Percentiles rank a stretch among this genome's conserved stretches.
Conservation (phyloP, 2,113 vertebrate species). For the Corvus cornix region DNA sequence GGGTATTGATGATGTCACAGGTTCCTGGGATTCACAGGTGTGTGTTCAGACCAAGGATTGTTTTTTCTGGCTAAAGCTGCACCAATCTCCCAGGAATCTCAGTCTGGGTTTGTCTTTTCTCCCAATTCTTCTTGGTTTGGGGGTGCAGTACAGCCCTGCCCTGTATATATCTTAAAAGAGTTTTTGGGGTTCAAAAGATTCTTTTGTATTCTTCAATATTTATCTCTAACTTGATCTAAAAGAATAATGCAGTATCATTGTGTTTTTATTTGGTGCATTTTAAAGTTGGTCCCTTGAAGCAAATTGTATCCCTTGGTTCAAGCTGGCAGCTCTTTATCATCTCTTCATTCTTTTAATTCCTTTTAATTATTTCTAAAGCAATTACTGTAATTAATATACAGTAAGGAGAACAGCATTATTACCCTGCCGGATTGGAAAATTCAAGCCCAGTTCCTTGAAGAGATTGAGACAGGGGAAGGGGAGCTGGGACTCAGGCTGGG, state of each 20-base stretch:
- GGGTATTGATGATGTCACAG: no score
- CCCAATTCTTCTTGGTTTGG: no score
- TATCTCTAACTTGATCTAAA: background rate
- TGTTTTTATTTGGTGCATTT: background rate
- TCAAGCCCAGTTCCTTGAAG: no score
- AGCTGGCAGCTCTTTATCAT: background rate
- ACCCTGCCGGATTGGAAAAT: no score
- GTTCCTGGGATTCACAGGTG: background rate
- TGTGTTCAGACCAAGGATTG: background rate
- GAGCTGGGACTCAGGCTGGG: no score
- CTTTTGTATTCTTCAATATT: background rate
- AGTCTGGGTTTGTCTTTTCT: background rate
- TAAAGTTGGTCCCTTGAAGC: background rate
- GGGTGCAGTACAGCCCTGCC: background rate
- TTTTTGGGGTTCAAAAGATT: background rate
- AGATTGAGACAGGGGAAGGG: no score
- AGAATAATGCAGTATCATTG: background rate
- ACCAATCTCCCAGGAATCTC: background rate
- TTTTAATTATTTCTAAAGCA: background rate
- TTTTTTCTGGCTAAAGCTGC: no score
- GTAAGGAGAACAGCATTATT: no score
- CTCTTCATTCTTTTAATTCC: background rate
- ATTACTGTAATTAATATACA: no score
- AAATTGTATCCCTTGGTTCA: background rate
- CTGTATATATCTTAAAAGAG: background rate